phyloP scores from a whole-genome alignment of 2,888 invertebrate species.

The Aelia acuminata region DNA sequence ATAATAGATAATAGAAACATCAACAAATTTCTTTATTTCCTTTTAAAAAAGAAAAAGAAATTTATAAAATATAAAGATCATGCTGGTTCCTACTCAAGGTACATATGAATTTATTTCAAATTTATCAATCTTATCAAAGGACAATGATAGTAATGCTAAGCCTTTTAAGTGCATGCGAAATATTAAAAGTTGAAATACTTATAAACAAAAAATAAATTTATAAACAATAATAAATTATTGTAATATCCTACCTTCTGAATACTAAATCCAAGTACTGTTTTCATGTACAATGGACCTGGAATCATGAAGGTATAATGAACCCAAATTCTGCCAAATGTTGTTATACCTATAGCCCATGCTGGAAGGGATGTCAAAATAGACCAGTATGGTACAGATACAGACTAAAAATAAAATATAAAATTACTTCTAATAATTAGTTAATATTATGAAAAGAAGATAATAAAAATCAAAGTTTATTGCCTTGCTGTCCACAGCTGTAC shows the following conservation, averaged over 20 bases:
- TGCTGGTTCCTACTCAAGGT: background rate
- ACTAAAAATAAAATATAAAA: constrained; percentile 66
- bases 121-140: background rate
- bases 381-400: constrained; percentile 76
- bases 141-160: background rate
- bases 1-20: background rate
- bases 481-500: constrained; percentile 66
- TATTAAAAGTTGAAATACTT: background rate
- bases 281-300: constrained; percentile 80
- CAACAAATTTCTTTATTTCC: background rate
- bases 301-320: constrained; percentile 82
- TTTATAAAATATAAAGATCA: background rate
- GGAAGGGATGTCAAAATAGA: constrained; percentile 77
- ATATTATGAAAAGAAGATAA: background rate
- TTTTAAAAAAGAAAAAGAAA: background rate
- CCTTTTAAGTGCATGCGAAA: background rate
- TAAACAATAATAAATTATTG: background rate
- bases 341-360: constrained; percentile 80
- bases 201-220: background rate
- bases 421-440: constrained; percentile 31
- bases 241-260: constrained; percentile 73
- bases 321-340: constrained; percentile 83
- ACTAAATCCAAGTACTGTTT: constrained; percentile 77
- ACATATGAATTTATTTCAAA: background rate
- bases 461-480: constrained; percentile 66